Evolutionary conservation across 2,113 vertebrate species (phyloP).

Genomic region (Notothenia coriiceps): DNA sequence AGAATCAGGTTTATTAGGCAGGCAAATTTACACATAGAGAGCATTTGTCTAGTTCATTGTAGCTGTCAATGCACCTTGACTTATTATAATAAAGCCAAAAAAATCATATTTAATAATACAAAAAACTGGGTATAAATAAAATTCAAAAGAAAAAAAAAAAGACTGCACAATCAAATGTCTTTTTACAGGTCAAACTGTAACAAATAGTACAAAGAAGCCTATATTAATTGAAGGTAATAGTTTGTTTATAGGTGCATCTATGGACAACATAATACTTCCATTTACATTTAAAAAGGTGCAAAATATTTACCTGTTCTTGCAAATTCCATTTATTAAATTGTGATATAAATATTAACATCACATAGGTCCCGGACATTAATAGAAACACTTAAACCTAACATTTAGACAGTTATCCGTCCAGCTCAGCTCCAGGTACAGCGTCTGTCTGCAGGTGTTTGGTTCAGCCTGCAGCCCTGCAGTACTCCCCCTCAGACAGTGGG

Average conservation of each 20-base stretch:
- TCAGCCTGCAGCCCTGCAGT: conserved; percentile 44
- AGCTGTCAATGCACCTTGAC: background rate
- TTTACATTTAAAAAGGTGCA: background rate
- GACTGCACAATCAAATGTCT: no score
- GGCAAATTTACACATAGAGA: background rate
- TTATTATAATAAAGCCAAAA: background rate
- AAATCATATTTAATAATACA: no score
- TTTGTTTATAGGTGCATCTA: background rate
- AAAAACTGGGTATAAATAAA: no score
- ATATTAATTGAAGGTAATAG: no score
- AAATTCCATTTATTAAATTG: background rate
- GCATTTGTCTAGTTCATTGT: background rate
- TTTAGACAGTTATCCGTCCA: background rate
- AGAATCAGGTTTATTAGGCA: background rate
- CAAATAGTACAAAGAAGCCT: no score
- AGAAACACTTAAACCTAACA: background rate
- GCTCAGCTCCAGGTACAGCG: conserved; percentile 12
- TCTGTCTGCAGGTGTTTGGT: conserved; percentile 22
- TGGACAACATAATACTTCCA: background rate
- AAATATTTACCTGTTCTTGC: background rate
- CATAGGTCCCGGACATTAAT: background rate
- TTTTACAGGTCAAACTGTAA: no score
- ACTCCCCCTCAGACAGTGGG: conserved; percentile 59
- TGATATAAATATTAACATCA: background rate
- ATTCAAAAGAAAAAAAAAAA: no score